Evolutionary conservation across 1,140 invertebrate species (phyloP).

Genomic region (Papilio dardanus): DNA sequence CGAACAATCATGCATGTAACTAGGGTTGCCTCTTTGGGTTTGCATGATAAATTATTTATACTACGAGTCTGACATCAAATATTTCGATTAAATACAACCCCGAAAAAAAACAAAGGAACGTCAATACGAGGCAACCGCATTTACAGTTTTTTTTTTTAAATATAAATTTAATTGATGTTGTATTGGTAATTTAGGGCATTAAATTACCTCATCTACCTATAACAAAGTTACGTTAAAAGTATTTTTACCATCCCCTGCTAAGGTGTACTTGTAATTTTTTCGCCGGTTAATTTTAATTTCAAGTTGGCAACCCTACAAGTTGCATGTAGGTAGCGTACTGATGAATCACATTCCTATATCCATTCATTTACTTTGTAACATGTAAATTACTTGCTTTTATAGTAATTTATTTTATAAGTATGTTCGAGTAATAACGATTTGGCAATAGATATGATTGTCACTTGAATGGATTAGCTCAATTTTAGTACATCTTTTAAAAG

Average conservation of each 20-base stretch:
- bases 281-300: not conserved
- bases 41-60: not conserved
- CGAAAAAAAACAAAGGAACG: too few relatives aligned
- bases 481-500: too few relatives aligned
- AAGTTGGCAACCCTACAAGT: not conserved
- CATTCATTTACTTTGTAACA: slow-evolving; percentile 13
- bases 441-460: not conserved
- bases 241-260: too few relatives aligned
- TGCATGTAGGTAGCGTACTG: slow-evolving; percentile 24
- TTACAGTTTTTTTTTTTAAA: too few relatives aligned
- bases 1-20: slow-evolving; percentile 31
- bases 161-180: too few relatives aligned
- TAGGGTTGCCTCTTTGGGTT: not conserved
- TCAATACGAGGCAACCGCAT: too few relatives aligned
- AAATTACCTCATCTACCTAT: too few relatives aligned
- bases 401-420: slow-evolving; percentile 1
- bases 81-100: not conserved
- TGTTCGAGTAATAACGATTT: not conserved
- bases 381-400: not conserved
- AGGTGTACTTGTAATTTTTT: too few relatives aligned
- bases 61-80: not conserved
- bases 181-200: too few relatives aligned
- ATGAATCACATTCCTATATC: slow-evolving; percentile 26
- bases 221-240: too few relatives aligned
- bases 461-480: not conserved